phyloP scores from a whole-genome alignment of 2,113 vertebrate species.

The Microcebus jonahi region DNA sequence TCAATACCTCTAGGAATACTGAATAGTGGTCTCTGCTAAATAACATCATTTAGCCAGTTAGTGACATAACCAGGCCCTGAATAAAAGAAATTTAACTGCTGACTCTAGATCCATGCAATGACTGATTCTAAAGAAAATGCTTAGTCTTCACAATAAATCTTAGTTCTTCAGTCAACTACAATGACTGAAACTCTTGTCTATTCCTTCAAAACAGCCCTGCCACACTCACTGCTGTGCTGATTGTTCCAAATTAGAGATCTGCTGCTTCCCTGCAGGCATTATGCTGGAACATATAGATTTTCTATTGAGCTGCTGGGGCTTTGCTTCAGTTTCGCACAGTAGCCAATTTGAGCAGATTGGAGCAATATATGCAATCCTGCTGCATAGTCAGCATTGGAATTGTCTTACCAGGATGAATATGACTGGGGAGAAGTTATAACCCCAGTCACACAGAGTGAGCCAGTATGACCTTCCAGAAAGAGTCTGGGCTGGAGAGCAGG shows the following conservation, averaged over 20 bases:
- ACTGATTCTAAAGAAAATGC: conserved; percentile 48
- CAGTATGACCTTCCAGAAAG: not conserved
- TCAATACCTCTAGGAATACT: not conserved
- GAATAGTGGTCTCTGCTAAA: conserved; percentile 19
- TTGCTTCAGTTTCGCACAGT: conserved; percentile 64
- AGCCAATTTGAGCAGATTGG: conserved; percentile 67
- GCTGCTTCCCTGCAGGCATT: conserved; percentile 42
- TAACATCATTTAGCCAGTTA: not conserved
- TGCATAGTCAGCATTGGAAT: not conserved
- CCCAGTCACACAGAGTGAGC: not conserved
- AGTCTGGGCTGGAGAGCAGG: fast-evolving
- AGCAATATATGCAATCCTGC: conserved; percentile 35
- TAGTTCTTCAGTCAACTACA: conserved; percentile 34
- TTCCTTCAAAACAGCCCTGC: conserved; percentile 47
- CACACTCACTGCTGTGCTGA: conserved; percentile 39
- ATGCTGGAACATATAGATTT: conserved; percentile 75
- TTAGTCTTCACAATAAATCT: conserved; percentile 47
- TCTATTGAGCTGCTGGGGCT: conserved; percentile 52
- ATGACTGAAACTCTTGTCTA: conserved; percentile 53
- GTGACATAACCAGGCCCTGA: not conserved
- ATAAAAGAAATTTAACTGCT: conserved; percentile 33
- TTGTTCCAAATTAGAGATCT: conserved; percentile 72
- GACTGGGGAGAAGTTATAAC: not conserved
- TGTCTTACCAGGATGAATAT: not conserved
- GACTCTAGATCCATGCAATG: not conserved